These are phyloP conservation scores for Holothuria glaberrima DNA, from an alignment of 35 echinoderm and acorn worm species.

Conservation along the genomic window DNA sequence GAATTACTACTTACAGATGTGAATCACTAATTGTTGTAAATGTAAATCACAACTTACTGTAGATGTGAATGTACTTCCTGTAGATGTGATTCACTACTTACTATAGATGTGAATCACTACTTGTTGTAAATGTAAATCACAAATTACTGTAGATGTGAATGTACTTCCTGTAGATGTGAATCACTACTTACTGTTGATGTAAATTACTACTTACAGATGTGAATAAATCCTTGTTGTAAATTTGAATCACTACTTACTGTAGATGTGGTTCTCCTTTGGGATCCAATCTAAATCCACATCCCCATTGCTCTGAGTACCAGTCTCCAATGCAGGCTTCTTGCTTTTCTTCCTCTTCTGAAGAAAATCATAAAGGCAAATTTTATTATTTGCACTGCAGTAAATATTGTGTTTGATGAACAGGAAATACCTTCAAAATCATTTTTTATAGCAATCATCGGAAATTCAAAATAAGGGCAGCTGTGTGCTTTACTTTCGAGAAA, in stretches of 20 bases:
- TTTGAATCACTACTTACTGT: conserved; percentile 56
- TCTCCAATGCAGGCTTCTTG: conserved; percentile 78
- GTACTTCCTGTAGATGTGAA: too few species aligned
- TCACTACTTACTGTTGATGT: too few species aligned
- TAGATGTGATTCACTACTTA: too few species aligned
- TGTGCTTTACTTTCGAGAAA: too few species aligned
- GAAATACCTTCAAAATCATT: background rate
- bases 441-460: background rate
- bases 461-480: background rate
- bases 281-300: conserved; percentile 98
- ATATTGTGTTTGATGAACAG: background rate
- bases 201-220: too few species aligned
- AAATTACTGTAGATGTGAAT: too few species aligned
- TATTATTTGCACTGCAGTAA: background rate
- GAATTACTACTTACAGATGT: too few species aligned
- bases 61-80: too few species aligned
- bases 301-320: conserved; percentile 84
- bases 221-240: too few species aligned
- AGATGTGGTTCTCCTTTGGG: conserved; percentile 80
- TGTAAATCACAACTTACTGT: too few species aligned
- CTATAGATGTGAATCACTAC: background rate
- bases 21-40: too few species aligned
- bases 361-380: background rate
- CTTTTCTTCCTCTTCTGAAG: conserved; percentile 82
- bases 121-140: too few species aligned